A percentile compares a stretch with the other conserved stretches of the same genome.
phyloP scores from a whole-genome alignment of 2,888 invertebrate species.

The Temnothorax rugatulus region DNA sequence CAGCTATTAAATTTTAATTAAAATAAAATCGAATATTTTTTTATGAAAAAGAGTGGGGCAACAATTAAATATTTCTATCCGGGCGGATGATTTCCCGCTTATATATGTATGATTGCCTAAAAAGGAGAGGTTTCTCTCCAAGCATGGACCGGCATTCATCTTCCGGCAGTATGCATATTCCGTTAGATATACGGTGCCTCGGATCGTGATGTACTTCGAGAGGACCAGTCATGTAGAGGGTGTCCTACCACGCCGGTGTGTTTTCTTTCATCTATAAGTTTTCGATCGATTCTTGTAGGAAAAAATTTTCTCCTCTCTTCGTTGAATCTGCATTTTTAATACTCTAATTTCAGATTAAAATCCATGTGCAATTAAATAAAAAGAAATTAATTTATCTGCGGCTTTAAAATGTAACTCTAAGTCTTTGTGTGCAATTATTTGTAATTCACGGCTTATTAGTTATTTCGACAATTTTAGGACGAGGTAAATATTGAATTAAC shows the following conservation, averaged over 20 bases:
- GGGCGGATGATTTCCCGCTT: constrained; percentile 59
- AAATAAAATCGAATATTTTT: not conserved
- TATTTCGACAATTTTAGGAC: not conserved
- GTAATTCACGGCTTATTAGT: not conserved
- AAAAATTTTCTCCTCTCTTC: not conserved
- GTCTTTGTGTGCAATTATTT: not conserved
- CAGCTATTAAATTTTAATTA: not conserved
- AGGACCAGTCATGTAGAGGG: constrained; percentile 44
- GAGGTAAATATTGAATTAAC: not conserved
- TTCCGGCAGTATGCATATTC: constrained; percentile 71
- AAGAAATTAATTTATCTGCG: not conserved
- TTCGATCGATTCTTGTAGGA: not conserved
- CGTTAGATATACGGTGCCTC: constrained; percentile 75
- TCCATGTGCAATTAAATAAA: not conserved
- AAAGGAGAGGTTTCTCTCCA: constrained; percentile 70
- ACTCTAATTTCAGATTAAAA: not conserved
- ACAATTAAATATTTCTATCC: constrained; percentile 4
- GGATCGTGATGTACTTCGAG: constrained; percentile 71
- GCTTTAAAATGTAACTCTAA: not conserved
- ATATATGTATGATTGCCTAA: constrained; percentile 66
- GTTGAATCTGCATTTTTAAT: not conserved
- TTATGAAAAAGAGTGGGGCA: not conserved
- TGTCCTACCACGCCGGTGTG: not conserved
- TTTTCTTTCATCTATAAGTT: not conserved
- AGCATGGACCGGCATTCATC: constrained; percentile 71